phyloP scores from a whole-genome alignment of 1,140 invertebrate genomes.

The Polyergus mexicanus region DNA sequence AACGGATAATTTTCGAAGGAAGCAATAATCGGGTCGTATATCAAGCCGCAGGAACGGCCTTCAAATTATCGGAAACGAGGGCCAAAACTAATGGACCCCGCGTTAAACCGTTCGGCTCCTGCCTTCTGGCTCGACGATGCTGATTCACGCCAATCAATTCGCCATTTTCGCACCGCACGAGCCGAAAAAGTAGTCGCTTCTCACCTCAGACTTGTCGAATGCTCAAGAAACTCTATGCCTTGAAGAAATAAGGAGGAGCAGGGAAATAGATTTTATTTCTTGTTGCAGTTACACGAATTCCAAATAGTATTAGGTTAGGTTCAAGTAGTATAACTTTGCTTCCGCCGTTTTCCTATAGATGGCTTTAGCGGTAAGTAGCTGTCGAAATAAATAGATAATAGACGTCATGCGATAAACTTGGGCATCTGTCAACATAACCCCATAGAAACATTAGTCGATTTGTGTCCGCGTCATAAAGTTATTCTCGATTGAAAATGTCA shows the following conservation, averaged over 20 bases:
- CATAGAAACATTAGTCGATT: too few species aligned
- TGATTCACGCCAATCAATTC: slow-evolving; percentile 80
- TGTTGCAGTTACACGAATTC: neutral
- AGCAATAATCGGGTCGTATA: slow-evolving; percentile 81
- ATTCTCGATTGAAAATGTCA: too few species aligned
- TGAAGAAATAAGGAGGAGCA: neutral
- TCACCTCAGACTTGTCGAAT: neutral
- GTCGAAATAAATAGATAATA: too few species aligned
- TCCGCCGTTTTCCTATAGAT: too few species aligned
- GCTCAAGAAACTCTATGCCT: neutral
- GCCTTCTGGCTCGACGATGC: slow-evolving; percentile 71
- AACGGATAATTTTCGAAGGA: slow-evolving; percentile 82
- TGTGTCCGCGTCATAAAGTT: too few species aligned
- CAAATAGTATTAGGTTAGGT: too few species aligned
- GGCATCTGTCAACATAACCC: too few species aligned
- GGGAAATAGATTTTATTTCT: neutral
- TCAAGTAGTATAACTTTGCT: too few species aligned
- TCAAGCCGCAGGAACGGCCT: slow-evolving; percentile 74
- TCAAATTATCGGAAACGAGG: slow-evolving; percentile 85
- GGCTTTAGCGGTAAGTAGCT: too few species aligned
- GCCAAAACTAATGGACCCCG: slow-evolving; percentile 80
- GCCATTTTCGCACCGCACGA: slow-evolving; percentile 78
- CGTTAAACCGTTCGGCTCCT: slow-evolving; percentile 81
- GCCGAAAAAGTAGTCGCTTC: slow-evolving; percentile 4
- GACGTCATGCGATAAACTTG: too few species aligned